phyloP scores from a whole-genome alignment of 2,888 invertebrate species.

The Melipona beecheii region DNA sequence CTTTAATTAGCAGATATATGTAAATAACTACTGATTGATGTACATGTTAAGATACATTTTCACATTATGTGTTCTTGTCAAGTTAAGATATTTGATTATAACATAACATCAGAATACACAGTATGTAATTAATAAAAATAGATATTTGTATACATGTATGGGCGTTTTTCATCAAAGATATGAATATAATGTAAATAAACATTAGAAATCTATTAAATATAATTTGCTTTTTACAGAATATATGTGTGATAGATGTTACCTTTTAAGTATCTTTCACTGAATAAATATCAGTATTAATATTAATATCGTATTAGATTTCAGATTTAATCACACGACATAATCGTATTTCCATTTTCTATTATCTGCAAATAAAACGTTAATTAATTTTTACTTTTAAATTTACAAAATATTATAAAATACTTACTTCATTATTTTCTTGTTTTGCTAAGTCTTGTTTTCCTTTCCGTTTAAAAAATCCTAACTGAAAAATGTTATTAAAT shows the following conservation, averaged over 20 bases:
- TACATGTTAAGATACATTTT: constrained; percentile 30
- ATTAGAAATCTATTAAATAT: constrained; percentile 40
- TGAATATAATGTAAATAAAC: constrained; percentile 43
- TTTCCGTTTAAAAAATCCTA: constrained; percentile 73
- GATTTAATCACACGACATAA: not conserved
- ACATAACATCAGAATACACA: constrained; percentile 15
- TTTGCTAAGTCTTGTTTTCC: constrained; percentile 56
- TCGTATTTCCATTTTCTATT: not conserved
- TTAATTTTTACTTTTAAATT: not conserved
- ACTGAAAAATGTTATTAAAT: constrained; percentile 13
- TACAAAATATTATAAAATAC: not conserved
- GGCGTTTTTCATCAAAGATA: constrained; percentile 17
- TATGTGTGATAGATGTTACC: not conserved
- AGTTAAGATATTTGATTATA: constrained; percentile 16
- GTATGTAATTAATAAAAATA: constrained; percentile 33
- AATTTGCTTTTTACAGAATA: constrained; percentile 1
- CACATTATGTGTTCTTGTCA: constrained; percentile 1
- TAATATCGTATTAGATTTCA: not conserved
- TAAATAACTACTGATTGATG: constrained; percentile 24
- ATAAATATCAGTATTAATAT: not conserved
- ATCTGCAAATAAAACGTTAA: not conserved
- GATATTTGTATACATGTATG: constrained; percentile 41
- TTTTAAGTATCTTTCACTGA: not conserved
- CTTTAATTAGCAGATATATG: not conserved
- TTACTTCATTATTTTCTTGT: constrained; percentile 43